A percentile compares a stretch with the other conserved stretches of the same genome.
phyloP scores from a whole-genome alignment of 1,140 invertebrate species.

The Melipona quadrifasciata region DNA sequence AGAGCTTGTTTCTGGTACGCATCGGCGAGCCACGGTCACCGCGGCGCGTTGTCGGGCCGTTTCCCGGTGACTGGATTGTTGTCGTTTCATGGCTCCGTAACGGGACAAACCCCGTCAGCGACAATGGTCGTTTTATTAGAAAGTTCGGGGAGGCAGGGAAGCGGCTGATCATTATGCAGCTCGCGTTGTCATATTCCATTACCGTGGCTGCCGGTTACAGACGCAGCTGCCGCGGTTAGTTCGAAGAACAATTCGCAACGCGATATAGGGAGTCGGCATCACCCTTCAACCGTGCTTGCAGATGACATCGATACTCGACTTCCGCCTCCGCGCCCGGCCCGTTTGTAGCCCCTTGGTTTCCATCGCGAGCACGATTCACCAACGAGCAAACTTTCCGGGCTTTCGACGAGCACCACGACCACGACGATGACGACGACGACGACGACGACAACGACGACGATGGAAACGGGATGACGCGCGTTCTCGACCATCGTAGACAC shows the following conservation, averaged over 20 bases:
- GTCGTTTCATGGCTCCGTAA: not conserved
- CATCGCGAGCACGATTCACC: conserved; percentile 27
- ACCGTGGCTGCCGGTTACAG: conserved; percentile 75
- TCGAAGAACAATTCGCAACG: conserved; percentile 74
- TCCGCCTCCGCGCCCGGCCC: conserved; percentile 23
- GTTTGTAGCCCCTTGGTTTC: conserved; percentile 18
- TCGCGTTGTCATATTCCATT: conserved; percentile 77
- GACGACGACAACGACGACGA: not conserved
- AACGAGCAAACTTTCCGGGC: conserved; percentile 18
- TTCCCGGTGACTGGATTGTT: not conserved
- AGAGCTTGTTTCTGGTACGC: not conserved
- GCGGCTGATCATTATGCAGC: conserved; percentile 75
- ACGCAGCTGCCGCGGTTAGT: conserved; percentile 71
- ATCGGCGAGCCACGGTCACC: not conserved
- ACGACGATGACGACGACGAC: not conserved
- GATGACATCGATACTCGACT: conserved; percentile 77
- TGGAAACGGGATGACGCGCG: not conserved
- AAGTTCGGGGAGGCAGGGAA: conserved; percentile 68
- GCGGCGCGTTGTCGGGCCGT: not conserved
- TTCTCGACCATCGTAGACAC: conserved; percentile 18
- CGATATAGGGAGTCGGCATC: conserved; percentile 63
- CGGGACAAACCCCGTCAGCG: conserved; percentile 68
- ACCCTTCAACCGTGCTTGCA: conserved; percentile 73
- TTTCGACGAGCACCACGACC: not conserved
- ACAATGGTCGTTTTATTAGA: conserved; percentile 74